Evolutionary conservation across 2,113 vertebrate genomes (phyloP).

Genomic region (Caranx melampygus): DNA sequence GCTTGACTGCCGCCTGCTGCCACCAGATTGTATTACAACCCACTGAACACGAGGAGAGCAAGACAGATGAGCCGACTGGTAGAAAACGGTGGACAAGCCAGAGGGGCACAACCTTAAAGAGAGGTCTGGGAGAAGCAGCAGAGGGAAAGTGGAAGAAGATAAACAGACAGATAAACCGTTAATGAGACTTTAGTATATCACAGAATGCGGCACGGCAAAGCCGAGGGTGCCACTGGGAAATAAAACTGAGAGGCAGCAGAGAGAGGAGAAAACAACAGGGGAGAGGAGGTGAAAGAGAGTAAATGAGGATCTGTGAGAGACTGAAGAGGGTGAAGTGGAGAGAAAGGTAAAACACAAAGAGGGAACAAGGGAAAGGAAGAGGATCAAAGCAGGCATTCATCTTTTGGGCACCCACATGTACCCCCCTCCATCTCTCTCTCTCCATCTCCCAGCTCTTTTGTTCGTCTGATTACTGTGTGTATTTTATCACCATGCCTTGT

Average conservation of each 20-base stretch:
- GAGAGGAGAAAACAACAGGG: conserved; percentile 30
- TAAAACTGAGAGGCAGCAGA: conserved; percentile 37
- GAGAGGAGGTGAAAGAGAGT: conserved; percentile 33
- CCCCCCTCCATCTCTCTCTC: background rate
- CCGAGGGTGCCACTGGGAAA: conserved; percentile 49
- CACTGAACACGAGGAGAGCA: background rate
- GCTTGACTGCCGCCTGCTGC: conserved; percentile 74
- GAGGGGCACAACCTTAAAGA: conserved; percentile 36
- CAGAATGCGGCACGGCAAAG: conserved; percentile 36
- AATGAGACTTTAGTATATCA: conserved; percentile 69
- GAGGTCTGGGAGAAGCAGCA: conserved; percentile 31
- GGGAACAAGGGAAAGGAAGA: conserved; percentile 18
- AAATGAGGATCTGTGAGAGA: conserved; percentile 53
- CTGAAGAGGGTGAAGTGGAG: conserved; percentile 41
- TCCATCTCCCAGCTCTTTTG: conserved; percentile 15
- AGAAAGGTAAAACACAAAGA: conserved; percentile 42
- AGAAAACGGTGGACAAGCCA: conserved; percentile 34
- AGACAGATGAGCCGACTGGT: conserved; percentile 43
- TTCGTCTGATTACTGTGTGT: conserved; percentile 34
- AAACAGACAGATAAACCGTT: conserved; percentile 62
- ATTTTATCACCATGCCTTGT: conserved; percentile 39
- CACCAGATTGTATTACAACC: conserved; percentile 47
- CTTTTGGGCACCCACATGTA: conserved; percentile 17
- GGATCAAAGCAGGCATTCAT: conserved; percentile 62
- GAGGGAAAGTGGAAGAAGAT: conserved; percentile 39